phyloP scores from a whole-genome alignment of 2,888 invertebrate species.

The Mechanitis messenoides region DNA sequence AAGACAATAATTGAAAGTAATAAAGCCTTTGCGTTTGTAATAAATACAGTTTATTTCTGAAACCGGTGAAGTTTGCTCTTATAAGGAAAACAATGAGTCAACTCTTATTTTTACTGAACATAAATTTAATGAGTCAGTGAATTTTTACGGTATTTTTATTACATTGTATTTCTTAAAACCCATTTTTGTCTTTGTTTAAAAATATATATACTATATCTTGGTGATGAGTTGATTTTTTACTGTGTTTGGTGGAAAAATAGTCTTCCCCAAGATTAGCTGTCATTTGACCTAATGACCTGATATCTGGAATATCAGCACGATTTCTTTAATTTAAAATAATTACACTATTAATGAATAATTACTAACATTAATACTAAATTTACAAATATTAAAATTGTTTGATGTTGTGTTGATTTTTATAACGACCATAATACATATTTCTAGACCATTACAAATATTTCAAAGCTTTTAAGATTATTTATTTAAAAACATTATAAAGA shows the following conservation, averaged over 20 bases:
- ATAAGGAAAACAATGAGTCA: constrained; percentile 17
- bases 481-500: background rate
- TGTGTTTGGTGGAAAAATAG: too few species aligned
- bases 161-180: background rate
- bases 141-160: background rate
- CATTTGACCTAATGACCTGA: too few species aligned
- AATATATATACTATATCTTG: too few species aligned
- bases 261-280: too few species aligned
- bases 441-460: background rate
- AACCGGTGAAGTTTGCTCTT: constrained; percentile 12
- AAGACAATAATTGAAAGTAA: constrained; percentile 61
- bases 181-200: too few species aligned
- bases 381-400: background rate
- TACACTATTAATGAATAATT: too few species aligned
- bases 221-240: too few species aligned
- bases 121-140: background rate
- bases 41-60: constrained; percentile 42
- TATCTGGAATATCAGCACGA: too few species aligned
- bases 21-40: constrained; percentile 41
- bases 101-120: background rate
- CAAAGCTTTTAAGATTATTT: constrained; percentile 1
- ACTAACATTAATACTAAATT: too few species aligned
- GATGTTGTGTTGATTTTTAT: background rate
- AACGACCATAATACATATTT: background rate
- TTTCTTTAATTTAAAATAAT: too few species aligned